Base-by-base conservation (phyloP, 2,888 invertebrate genomes). In the Resseliella maxima region DNA sequence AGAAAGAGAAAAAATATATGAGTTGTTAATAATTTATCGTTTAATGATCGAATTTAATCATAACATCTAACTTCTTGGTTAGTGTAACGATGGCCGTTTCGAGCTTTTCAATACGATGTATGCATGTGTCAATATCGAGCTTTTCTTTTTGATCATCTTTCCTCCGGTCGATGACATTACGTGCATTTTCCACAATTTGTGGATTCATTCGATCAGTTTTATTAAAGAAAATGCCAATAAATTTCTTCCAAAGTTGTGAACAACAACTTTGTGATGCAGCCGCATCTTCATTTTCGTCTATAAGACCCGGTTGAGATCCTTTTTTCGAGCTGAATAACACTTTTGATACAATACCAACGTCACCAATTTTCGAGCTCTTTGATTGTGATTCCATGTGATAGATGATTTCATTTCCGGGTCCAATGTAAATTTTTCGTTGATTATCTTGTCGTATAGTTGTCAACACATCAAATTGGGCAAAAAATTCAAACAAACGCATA, bases 141-240 rank as follows among this genome's bases (percentile, higher is more conserved):
- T 83, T 83, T 38, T 83, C 83, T 35, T 83, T 83, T 83, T 35
- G 83, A n/a, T 83, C 83, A 15, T 83, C 83, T 83, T 83, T 83
- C 35, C 83, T 35, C 0, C 83, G 35, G 35, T 83, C 83, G 38
- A 83, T 83, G 38, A 83, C 83, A 83, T 83, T 83, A 35, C 83
- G 83, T 8, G 83, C 83, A 83, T 83, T 83, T 83, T 83, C 83
- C 2, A 83, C 83, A 83, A 83, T 83, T 83, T 83, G 83, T 35
- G 83, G 83, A 83, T 83, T 83, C 83, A 83, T 83, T 15, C 83
- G 83, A 83, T 83, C 83, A 1, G 83, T 83, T 83, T 83, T 83
- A 38, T 83, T 83, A n/a, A 83, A 83, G 83, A 83, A 83, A 83
- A 83, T 83, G 35, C 83, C 83, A 38, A 38, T 38, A 15, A 35